These are phyloP conservation scores for Fopius arisanus DNA, from an alignment of 1,140 invertebrate genomes.

Conservation along the genomic window DNA sequence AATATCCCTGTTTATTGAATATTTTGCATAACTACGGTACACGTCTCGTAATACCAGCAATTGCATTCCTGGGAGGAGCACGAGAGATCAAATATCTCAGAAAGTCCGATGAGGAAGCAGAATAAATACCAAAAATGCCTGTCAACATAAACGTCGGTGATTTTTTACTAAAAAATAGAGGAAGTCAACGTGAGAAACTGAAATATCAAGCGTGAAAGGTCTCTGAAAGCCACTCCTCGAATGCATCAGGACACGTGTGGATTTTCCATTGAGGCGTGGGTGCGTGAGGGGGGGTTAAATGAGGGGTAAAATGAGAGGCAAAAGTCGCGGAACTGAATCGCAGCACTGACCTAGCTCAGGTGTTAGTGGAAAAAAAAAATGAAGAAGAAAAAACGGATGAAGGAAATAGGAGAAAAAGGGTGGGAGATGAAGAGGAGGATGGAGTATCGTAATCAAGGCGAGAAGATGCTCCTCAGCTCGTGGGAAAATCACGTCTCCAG, in stretches of 20 bases:
- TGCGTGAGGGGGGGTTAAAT: neutral
- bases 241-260: neutral
- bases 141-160: too few species aligned
- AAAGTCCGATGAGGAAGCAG: too few species aligned
- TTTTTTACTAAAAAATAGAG: neutral
- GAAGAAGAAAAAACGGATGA: neutral
- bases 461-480: conserved; percentile 50
- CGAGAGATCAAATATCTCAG: too few species aligned
- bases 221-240: neutral
- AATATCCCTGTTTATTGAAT: too few species aligned
- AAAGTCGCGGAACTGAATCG: neutral
- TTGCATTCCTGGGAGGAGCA: too few species aligned
- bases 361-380: conserved; percentile 12
- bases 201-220: conserved; percentile 7
- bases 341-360: conserved; percentile 34
- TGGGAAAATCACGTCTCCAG: conserved; percentile 51
- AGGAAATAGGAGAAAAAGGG: neutral
- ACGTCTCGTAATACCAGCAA: too few species aligned
- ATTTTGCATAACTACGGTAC: too few species aligned
- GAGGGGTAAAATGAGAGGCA: neutral
- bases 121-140: too few species aligned
- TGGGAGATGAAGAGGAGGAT: conserved; percentile 15
- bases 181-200: neutral
- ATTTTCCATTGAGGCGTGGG: neutral
- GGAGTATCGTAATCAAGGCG: conserved; percentile 56